These are phyloP conservation scores for Cheilosia vernalis DNA, from an alignment of 2,888 invertebrate species.

Conservation along the genomic window DNA sequence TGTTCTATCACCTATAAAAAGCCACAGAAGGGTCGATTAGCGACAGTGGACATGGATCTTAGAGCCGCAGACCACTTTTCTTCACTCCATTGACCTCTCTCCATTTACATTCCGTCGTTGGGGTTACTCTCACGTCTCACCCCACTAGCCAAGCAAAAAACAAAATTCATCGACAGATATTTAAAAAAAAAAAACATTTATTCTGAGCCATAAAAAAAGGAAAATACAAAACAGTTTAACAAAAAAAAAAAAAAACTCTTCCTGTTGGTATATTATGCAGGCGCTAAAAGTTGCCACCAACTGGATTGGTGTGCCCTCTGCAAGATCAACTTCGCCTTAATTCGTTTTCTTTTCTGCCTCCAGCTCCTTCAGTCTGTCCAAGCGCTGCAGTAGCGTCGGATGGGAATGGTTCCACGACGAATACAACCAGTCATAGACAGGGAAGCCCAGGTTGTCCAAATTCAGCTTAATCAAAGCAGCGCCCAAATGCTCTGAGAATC, in stretches of 20 bases:
- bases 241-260: neutral
- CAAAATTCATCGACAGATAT: conserved; percentile 9
- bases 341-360: conserved; percentile 51
- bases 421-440: conserved; percentile 95
- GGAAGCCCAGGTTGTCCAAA: conserved; percentile 97
- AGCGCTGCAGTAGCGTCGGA: conserved; percentile 96
- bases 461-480: conserved; percentile 96
- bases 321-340: conserved; percentile 5
- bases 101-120: no score
- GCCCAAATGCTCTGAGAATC: conserved; percentile 89
- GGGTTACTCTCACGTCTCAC: neutral
- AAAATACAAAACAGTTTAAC: conserved; percentile 28
- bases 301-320: neutral
- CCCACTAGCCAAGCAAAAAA: neutral
- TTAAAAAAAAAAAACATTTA: conserved; percentile 17
- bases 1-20: no score
- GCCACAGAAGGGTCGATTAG: no score
- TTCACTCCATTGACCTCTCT: no score
- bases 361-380: conserved; percentile 84
- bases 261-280: neutral
- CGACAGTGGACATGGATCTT: no score
- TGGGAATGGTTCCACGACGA: conserved; percentile 98
- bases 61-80: no score
- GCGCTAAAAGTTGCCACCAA: neutral
- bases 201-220: neutral